phyloP scores from a whole-genome alignment of 2,113 vertebrate species.

The Spea multiplicata region DNA sequence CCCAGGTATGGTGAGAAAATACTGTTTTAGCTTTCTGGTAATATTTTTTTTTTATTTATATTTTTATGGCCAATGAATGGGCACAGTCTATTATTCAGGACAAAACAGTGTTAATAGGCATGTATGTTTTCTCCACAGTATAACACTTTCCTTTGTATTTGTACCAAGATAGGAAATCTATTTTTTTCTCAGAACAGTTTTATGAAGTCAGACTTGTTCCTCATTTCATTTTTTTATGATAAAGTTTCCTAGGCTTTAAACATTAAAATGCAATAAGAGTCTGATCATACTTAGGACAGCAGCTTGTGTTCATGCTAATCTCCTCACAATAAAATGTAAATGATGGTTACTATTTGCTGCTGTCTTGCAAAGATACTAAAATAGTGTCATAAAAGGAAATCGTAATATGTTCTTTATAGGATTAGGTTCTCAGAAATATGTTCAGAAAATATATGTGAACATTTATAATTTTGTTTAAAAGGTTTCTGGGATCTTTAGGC shows the following conservation, averaged over 20 bases:
- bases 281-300: slow-evolving; percentile 30
- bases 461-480: slow-evolving; percentile 23
- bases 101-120: no score
- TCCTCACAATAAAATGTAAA: slow-evolving; percentile 29
- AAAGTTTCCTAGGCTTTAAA: slow-evolving; percentile 5
- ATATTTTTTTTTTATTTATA: no score
- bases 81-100: no score
- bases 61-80: no score
- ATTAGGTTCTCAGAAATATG: slow-evolving; percentile 29
- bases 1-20: no score
- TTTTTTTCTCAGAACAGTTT: neutral
- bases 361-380: slow-evolving; percentile 32
- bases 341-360: slow-evolving; percentile 30
- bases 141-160: no score
- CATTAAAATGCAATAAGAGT: slow-evolving; percentile 34
- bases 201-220: slow-evolving; percentile 23
- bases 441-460: slow-evolving; percentile 20
- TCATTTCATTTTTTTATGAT: slow-evolving; percentile 22
- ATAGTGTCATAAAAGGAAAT: slow-evolving; percentile 28
- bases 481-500: slow-evolving; percentile 6
- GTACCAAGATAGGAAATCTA: no score
- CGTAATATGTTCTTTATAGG: slow-evolving; percentile 36
- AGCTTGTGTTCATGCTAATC: slow-evolving; percentile 39
- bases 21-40: no score
- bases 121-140: no score